A percentile compares a stretch with the other conserved stretches of the same genome.
These are phyloP conservation scores for Falco rusticolus DNA, from an alignment of 2,797 vertebrate species.

Conservation along the genomic window DNA sequence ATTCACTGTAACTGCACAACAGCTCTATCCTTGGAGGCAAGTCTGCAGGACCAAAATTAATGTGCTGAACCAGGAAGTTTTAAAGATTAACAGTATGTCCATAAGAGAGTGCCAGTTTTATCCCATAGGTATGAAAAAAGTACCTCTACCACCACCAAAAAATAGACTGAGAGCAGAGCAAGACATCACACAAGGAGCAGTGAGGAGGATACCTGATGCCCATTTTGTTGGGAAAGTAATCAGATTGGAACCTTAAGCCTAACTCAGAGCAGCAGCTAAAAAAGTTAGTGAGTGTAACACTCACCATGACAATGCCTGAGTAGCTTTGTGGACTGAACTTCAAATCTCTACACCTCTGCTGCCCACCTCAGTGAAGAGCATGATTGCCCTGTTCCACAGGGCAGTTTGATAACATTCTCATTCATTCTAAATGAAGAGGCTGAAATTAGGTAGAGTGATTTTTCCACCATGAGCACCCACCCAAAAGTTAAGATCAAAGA, in stretches of 20 bases:
- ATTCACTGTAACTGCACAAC: neutral
- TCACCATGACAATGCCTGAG: neutral
- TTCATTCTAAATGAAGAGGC: neutral
- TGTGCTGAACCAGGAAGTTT: neutral
- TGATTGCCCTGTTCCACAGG: neutral
- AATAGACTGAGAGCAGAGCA: neutral
- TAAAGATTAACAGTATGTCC: neutral
- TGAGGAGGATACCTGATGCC: neutral
- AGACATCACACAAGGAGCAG: neutral
- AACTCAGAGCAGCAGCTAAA: neutral
- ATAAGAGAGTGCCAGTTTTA: neutral
- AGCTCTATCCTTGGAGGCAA: neutral
- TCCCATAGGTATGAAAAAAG: neutral
- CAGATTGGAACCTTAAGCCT: neutral
- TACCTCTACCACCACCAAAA: neutral
- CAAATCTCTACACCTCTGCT: neutral
- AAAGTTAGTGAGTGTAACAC: neutral
- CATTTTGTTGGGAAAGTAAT: neutral
- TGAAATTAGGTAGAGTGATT: neutral
- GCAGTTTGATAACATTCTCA: neutral
- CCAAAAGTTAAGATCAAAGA: neutral
- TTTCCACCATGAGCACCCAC: neutral
- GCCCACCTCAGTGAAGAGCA: neutral
- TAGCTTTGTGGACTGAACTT: neutral
- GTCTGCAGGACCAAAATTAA: neutral